Evolutionary conservation across 2,113 vertebrate species (phyloP).

Genomic region (Etheostoma spectabile): DNA sequence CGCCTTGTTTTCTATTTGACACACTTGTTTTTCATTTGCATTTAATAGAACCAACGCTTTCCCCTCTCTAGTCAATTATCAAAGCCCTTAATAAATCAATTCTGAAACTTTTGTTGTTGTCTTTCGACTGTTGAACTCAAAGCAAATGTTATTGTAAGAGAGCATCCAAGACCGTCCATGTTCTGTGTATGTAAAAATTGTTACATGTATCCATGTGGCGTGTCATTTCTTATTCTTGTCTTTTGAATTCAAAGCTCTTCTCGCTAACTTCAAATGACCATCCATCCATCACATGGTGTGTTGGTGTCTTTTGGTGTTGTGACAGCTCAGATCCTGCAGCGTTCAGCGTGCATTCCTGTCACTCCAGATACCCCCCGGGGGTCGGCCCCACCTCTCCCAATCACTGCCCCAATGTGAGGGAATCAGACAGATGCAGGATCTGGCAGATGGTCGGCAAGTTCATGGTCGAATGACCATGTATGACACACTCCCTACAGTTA

Average conservation of each 20-base stretch:
- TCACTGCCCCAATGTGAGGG: slow-evolving; percentile 55
- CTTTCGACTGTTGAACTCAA: slow-evolving; percentile 32
- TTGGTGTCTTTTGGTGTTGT: slow-evolving; percentile 72
- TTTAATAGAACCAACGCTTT: slow-evolving; percentile 7
- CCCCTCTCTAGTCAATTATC: background rate
- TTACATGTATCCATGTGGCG: slow-evolving; percentile 47
- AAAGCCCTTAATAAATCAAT: slow-evolving; percentile 37
- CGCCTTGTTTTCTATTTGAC: slow-evolving; percentile 13
- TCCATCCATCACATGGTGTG: slow-evolving; percentile 25
- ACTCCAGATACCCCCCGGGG: slow-evolving; percentile 57
- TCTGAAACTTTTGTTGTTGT: slow-evolving; percentile 1
- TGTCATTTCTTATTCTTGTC: slow-evolving; percentile 33
- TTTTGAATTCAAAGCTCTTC: background rate
- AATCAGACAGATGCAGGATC: slow-evolving; percentile 67
- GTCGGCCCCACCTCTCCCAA: slow-evolving; percentile 41
- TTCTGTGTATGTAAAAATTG: slow-evolving; percentile 40
- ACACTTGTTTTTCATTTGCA: slow-evolving; percentile 30
- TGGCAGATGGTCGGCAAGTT: slow-evolving; percentile 57
- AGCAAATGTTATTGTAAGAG: slow-evolving; percentile 44
- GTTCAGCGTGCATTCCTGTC: slow-evolving; percentile 75
- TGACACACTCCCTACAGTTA: slow-evolving; percentile 9
- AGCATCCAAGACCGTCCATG: slow-evolving; percentile 10
- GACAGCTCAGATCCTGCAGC: slow-evolving; percentile 72
- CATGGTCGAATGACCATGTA: slow-evolving; percentile 43
- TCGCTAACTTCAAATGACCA: slow-evolving; percentile 13